Conservation (phyloP, 2,113 vertebrate species). For the Siniperca knerii region DNA sequence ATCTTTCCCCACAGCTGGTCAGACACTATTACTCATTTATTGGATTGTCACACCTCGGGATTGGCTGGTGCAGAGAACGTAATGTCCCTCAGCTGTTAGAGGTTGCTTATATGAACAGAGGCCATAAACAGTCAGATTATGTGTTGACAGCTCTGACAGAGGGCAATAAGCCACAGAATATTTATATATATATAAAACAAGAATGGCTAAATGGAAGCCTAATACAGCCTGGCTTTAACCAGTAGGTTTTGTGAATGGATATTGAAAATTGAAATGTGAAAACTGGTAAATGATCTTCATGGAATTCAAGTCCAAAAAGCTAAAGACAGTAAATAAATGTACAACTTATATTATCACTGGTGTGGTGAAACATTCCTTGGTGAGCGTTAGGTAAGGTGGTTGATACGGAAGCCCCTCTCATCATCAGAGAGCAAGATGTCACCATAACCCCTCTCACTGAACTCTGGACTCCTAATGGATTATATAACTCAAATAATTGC, state of each 20-base stretch:
- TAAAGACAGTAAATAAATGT: background rate
- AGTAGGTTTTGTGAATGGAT: background rate
- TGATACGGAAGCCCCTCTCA: background rate
- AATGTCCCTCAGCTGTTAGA: slow-evolving; percentile 15
- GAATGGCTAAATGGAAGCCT: background rate
- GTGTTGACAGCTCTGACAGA: background rate
- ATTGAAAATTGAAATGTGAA: no score
- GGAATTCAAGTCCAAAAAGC: background rate
- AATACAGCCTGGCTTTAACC: background rate
- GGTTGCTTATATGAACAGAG: slow-evolving; percentile 18
- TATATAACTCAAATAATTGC: slow-evolving; percentile 7
- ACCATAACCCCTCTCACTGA: slow-evolving; percentile 3
- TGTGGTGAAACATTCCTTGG: background rate
- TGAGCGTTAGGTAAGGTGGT: background rate
- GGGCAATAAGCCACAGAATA: background rate
- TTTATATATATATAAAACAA: background rate
- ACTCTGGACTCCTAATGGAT: slow-evolving; percentile 58
- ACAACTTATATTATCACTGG: background rate
- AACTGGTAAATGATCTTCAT: background rate
- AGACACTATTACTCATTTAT: slow-evolving; percentile 44
- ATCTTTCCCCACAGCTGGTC: background rate
- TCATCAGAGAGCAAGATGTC: background rate
- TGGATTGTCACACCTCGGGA: slow-evolving; percentile 4
- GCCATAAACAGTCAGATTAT: slow-evolving; percentile 59
- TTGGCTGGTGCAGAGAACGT: slow-evolving; percentile 36